Base-by-base conservation (phyloP, 1,140 invertebrate genomes). In the Laodelphax striatellus region DNA sequence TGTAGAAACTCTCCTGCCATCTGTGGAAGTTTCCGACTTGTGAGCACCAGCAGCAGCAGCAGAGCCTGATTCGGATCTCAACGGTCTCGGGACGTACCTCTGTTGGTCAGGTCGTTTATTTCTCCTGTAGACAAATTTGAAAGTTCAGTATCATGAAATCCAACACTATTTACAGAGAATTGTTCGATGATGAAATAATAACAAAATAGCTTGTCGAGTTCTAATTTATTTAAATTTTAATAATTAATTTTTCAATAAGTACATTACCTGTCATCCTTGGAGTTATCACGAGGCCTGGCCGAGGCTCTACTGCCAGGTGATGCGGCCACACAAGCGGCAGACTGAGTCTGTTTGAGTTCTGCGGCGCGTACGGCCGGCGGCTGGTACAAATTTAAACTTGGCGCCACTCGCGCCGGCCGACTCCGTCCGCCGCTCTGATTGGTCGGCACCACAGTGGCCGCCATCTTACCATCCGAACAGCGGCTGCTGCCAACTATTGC, bases 401-500 rank as follows among this genome's bases (percentile, higher is more conserved):
- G 34, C 22, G 28, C 55, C 56, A 60, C 28, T 61, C 16, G 34
- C 34, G 34, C 8, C 34, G 34, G 10, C 34, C 34, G 34, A 38
- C 8, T 38, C 9, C 34, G 34, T 38, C 9, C 11, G 34, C 9
- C 11, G 34, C 34, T 58, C 21, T 58, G 41, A 21, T 17, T 46
- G 44, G 56, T 52, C 19, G 55, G 28, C 46, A 34, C 55, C 24
- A 34, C 24, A n/a, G 42, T 43, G 1, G 38, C 54, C 46, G 28
- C 38, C 56, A 56, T 53, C n/a, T 44, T 41, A 54, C 50, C 38
- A 16, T 53, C 16, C 58, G 63, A 46, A 69, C 69, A 31, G 75
- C 72, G 28, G 75, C 74, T 70, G 50, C 70, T 70, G 50, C 70
- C 67, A 5, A 57, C 22, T 46, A 28, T 31, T 55, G 41, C 19